Evolutionary conservation across 2,113 vertebrate species (phyloP), one percentile per base, ranked within the genome.

Genomic region (Microtus richardsoni): DNA sequence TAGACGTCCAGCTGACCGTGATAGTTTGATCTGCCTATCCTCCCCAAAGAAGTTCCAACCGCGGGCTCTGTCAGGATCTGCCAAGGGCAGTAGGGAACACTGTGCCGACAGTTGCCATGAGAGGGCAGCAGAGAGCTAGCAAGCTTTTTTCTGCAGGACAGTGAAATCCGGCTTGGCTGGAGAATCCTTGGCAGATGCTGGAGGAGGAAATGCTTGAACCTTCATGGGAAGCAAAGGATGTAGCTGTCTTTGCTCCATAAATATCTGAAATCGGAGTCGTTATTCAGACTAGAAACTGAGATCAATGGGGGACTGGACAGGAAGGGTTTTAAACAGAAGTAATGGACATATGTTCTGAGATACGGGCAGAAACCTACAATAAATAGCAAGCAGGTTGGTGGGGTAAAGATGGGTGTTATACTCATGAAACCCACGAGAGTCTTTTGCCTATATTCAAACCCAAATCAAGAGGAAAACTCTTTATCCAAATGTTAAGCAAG

Each of bases 71-170:
- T 36, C 52, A 78, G 3, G 2, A 4, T 21, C 16, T 39, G 60
- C 74, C 26, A 2, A 52, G 5, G 22, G 44, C 24, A 47, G 39
- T 24, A 2, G 39, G 17, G 82, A 44, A 26, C 16, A 36, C 12
- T 26, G 36, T 85, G 60, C 41, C 49, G 10, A 9, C 19, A 21
- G 1, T 28, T 1, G 14, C 85, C 97, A 95, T 93, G 0, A 96
- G 97, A 97, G 97, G 95, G 95, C 96, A 97, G 97, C 97, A 98
- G 95, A 97, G 93, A 95, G 93, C 96, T 41, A 19, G 28, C 88
- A 85, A 96, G 95, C 11, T 74, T 71, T 95, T 70, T 16, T 66
- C 5, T 12, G 7, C 0, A 47, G 73, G 64, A 8, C 12, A 2
- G 33, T 49, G 64, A 62, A 93, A 94, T 33, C 58, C 0, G 3